A percentile compares a stretch with the other conserved stretches of the same genome.
These are phyloP conservation scores for Brachycybe producta DNA, from an alignment of 2,888 invertebrate genomes.

Conservation along the genomic window DNA sequence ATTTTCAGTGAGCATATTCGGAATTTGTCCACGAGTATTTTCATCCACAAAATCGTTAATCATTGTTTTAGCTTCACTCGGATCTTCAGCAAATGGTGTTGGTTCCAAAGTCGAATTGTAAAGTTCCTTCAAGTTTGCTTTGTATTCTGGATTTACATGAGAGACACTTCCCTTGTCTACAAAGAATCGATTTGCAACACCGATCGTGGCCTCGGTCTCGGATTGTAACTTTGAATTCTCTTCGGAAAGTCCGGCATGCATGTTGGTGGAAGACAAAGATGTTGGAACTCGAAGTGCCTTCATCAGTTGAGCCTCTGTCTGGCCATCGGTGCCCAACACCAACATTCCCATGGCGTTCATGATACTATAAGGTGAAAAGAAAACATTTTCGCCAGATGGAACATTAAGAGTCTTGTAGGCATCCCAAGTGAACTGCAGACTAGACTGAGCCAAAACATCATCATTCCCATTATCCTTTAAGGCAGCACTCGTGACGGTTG, in stretches of 20 bases:
- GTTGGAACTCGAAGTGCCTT: too few relatives aligned
- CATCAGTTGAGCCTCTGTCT: not conserved
- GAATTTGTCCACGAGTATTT: conserved; percentile 1
- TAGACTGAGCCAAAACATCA: not conserved
- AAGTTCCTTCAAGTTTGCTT: too few relatives aligned
- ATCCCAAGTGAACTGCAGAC: conserved; percentile 3
- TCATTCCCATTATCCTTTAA: too few relatives aligned
- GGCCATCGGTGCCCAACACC: not conserved
- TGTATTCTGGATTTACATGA: conserved; percentile 8
- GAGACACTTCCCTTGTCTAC: conserved; percentile 3
- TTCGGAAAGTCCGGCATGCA: not conserved
- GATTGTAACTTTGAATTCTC: conserved; percentile 2
- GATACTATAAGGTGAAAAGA: conserved; percentile 11
- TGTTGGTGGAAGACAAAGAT: too few relatives aligned
- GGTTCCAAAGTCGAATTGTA: conserved; percentile 6
- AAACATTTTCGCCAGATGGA: conserved; percentile 1
- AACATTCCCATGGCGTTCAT: conserved; percentile 15
- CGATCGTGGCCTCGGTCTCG: not conserved
- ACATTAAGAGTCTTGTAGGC: conserved; percentile 1
- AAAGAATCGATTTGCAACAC: conserved; percentile 7
- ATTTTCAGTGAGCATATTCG: not conserved
- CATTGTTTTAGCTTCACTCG: not conserved
- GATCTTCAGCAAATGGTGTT: not conserved
- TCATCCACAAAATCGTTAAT: conserved; percentile 5
- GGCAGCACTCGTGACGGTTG: too few relatives aligned